Percentiles rank a stretch among this genome's conserved stretches.
These are phyloP conservation scores for Rattus rattus DNA, from an alignment of 2,113 vertebrate genomes.

Conservation along the genomic window DNA sequence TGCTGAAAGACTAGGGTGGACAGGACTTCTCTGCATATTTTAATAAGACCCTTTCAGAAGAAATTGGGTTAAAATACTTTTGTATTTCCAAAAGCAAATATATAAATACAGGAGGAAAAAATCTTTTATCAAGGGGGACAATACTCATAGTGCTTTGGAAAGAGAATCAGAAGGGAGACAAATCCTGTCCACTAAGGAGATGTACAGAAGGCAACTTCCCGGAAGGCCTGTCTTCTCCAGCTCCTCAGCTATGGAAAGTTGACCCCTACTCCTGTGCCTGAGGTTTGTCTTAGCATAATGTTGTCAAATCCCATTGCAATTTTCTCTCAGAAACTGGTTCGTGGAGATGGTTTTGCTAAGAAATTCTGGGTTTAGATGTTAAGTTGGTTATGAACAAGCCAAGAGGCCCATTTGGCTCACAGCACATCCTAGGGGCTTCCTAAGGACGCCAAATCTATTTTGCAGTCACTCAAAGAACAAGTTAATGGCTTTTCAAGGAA, in stretches of 20 bases:
- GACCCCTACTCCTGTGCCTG: not conserved
- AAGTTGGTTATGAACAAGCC: not conserved
- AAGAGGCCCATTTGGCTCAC: constrained; percentile 38
- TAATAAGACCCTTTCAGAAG: not conserved
- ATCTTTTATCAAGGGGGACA: not conserved
- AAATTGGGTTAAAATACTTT: not conserved
- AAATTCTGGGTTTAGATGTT: constrained; percentile 41
- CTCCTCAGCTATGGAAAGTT: constrained; percentile 59
- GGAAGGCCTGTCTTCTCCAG: not conserved
- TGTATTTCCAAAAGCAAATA: not conserved
- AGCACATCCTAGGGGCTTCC: constrained; percentile 4
- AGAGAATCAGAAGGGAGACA: constrained; percentile 50
- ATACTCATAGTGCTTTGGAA: constrained; percentile 11
- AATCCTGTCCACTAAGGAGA: constrained; percentile 6
- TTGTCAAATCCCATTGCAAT: constrained; percentile 25
- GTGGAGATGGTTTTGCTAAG: constrained; percentile 7
- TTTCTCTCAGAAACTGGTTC: constrained; percentile 26
- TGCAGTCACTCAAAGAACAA: not conserved
- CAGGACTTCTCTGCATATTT: not conserved
- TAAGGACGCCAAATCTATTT: not conserved
- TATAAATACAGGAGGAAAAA: not conserved
- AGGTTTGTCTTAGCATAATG: constrained; percentile 49
- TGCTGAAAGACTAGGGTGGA: not conserved
- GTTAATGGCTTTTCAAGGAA: constrained; percentile 39
- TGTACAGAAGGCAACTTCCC: not conserved